Evolutionary conservation across 2,113 vertebrate species (phyloP).

Genomic region (Muntiacus muntjak): DNA sequence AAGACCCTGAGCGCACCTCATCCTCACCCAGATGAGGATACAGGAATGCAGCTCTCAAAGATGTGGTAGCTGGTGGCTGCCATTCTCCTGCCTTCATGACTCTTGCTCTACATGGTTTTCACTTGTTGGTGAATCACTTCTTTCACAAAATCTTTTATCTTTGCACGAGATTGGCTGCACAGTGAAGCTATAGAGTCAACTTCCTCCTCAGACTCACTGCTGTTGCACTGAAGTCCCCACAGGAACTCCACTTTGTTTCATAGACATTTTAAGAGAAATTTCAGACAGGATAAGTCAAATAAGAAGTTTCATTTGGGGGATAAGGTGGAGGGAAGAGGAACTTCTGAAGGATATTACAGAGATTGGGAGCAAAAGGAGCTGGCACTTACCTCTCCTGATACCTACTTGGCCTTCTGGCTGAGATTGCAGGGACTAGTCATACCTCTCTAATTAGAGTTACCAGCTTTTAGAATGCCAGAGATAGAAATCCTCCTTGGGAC

Average conservation of each 20-base stretch:
- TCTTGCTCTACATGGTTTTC: not conserved
- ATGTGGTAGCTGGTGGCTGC: not conserved
- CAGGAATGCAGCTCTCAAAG: not conserved
- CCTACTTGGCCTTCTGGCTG: not conserved
- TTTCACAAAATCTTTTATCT: not conserved
- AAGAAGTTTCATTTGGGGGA: not conserved
- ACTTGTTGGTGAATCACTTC: not conserved
- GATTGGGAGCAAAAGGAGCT: not conserved
- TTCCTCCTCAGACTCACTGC: not conserved
- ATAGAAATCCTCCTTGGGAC: not conserved
- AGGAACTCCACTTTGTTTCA: not conserved
- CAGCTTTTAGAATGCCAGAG: not conserved
- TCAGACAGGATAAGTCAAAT: not conserved
- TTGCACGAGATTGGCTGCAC: not conserved
- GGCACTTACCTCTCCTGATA: not conserved
- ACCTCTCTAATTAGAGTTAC: not conserved
- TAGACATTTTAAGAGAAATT: constrained; percentile 1
- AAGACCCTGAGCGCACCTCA: not conserved
- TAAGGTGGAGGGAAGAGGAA: not conserved
- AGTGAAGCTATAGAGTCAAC: not conserved
- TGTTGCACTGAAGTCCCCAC: not conserved
- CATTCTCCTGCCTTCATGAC: not conserved
- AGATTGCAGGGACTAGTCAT: not conserved
- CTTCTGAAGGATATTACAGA: not conserved
- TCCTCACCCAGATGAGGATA: not conserved